Base-by-base conservation (phyloP, 2,113 vertebrate species). In the Gallinago undulata region DNA sequence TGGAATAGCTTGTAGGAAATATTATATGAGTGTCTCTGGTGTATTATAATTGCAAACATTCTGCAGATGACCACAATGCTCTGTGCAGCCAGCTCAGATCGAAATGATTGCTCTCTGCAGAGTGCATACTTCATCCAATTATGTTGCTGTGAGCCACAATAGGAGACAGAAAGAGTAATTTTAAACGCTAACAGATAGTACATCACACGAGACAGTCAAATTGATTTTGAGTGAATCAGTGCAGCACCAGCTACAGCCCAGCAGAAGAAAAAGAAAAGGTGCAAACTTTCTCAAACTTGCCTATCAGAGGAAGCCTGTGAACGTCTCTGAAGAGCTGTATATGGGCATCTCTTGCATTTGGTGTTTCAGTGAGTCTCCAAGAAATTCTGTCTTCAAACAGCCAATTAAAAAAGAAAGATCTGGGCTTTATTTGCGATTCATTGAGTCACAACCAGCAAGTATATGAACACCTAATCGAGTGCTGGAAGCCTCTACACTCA, bases 11-110 rank as follows among this genome's bases (percentile, higher is more conserved):
- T 75, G 25, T 59, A 84, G 48, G 51, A 81, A 90, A 64, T 48
- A 60, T 16, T 39, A 6, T 33, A 51, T 53, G 13, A 84, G 69
- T 51, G 16, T 19, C 11, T 18, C 25, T 84, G 67, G 31, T 68
- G 28, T 50, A 62, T 67, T 72, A 51, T 17, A 72, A 91, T 28
- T 81, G 62, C 60, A 92, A 17, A 50, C 45, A 57, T 57, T 81
- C 84, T 87, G 77, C 70, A 93, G 80, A 66, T 73, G 66, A 69
- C n/a, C 39, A 73, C 55, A 94, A 27, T 62, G 47, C 21, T 86
- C 30, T 78, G 43, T 50, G 81, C 31, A 75, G n/a, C 33, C 45
- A 70, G 5, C 12, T 79, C 51, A 51, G 68, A 50, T 7, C 1
- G 0, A 93, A 89, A 69, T 22, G 21, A 37, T 24, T 2, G 3